Conservation (phyloP, 2,113 vertebrate genomes). For the Xiphophorus maculatus region DNA sequence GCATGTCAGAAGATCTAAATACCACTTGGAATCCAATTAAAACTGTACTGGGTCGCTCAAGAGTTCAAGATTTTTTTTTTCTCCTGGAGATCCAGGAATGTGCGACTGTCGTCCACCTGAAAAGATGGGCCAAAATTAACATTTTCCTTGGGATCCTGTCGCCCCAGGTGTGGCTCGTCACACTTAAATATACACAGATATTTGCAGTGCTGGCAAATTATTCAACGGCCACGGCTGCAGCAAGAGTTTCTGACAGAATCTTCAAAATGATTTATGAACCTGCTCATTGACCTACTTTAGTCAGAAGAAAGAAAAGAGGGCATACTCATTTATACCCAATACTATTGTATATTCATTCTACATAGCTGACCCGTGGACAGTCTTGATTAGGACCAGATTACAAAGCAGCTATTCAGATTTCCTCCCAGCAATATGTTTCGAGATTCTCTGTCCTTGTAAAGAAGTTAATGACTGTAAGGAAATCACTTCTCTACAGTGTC, state of each 20-base stretch:
- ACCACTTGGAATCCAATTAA: slow-evolving; percentile 57
- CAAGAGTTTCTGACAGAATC: slow-evolving; percentile 73
- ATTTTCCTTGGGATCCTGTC: slow-evolving; percentile 66
- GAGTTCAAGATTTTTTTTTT: slow-evolving; percentile 17
- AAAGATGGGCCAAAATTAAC: slow-evolving; percentile 74
- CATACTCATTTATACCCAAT: slow-evolving; percentile 51
- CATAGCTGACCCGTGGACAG: slow-evolving; percentile 40
- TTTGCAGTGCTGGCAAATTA: slow-evolving; percentile 75
- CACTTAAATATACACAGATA: slow-evolving; percentile 64
- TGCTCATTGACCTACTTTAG: slow-evolving; percentile 84
- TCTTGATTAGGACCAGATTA: slow-evolving; percentile 45
- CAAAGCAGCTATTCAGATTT: slow-evolving; percentile 33
- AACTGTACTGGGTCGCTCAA: slow-evolving; percentile 40
- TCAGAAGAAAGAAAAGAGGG: slow-evolving; percentile 63
- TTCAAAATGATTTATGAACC: slow-evolving; percentile 83
- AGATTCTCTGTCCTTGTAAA: slow-evolving; percentile 26
- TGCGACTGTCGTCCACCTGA: slow-evolving; percentile 58
- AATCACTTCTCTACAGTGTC: background rate
- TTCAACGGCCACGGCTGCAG: slow-evolving; percentile 68
- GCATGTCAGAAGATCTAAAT: slow-evolving; percentile 26
- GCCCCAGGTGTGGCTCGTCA: slow-evolving; percentile 77
- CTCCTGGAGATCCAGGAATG: slow-evolving; percentile 6
- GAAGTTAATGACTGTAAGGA: slow-evolving; percentile 31
- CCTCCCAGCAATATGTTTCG: slow-evolving; percentile 27
- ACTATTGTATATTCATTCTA: slow-evolving; percentile 33